Conservation (phyloP, 1,140 invertebrate species). For the Lucilia cuprina region DNA sequence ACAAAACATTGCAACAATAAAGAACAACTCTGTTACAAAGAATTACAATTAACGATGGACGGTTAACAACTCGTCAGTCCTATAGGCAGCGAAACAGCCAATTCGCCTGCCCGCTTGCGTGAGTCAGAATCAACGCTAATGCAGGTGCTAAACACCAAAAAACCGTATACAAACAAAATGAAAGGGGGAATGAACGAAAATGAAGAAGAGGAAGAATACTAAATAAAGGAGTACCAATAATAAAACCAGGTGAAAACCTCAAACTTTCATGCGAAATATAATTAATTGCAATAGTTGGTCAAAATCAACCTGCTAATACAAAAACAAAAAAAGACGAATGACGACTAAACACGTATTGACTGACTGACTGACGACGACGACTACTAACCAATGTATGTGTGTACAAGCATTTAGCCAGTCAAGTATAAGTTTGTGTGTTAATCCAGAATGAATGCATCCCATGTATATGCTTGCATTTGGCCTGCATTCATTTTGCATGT, state of each 20-base stretch:
- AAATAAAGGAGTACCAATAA: neutral
- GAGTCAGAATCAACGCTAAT: neutral
- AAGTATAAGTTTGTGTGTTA: too few species aligned
- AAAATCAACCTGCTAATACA: conserved; percentile 3
- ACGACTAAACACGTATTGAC: conserved; percentile 9
- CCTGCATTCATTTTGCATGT: too few species aligned
- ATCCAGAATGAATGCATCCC: neutral
- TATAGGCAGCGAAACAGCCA: too few species aligned
- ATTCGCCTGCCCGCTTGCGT: neutral
- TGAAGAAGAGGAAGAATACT: neutral
- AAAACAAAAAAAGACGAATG: neutral
- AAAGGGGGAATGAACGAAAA: neutral
- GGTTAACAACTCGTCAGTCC: too few species aligned
- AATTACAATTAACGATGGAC: too few species aligned
- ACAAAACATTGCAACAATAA: too few species aligned
- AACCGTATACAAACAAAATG: too few species aligned
- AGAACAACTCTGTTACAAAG: too few species aligned
- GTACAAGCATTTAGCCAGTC: neutral
- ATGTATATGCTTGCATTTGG: neutral
- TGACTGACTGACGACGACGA: too few species aligned
- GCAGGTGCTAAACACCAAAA: neutral
- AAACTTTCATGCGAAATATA: conserved; percentile 7
- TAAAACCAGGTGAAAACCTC: neutral
- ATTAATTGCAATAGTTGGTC: neutral
- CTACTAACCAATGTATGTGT: neutral